phyloP scores from a whole-genome alignment of 2,113 vertebrate species.

The Amazona guildingii region DNA sequence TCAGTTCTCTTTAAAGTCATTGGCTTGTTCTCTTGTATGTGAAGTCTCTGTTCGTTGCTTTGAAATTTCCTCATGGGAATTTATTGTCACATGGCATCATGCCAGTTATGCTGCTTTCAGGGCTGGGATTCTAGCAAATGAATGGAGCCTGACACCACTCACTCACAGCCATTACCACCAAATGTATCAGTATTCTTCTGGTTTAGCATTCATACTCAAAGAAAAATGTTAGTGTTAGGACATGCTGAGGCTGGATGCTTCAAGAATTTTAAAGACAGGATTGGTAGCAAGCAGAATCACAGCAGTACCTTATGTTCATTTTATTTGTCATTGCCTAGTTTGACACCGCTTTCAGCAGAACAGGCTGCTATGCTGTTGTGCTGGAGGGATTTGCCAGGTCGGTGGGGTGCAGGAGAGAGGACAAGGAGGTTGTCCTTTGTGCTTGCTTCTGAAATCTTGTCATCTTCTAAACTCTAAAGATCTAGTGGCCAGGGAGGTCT shows the following conservation, averaged over 20 bases:
- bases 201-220: not conserved
- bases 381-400: not conserved
- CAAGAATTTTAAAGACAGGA: not conserved
- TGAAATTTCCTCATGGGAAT: not conserved
- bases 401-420: not conserved
- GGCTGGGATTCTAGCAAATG: not conserved
- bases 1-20: not conserved
- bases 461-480: not conserved
- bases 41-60: not conserved
- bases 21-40: not conserved
- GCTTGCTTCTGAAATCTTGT: not conserved
- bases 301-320: not conserved
- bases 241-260: not conserved
- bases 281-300: not conserved
- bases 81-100: not conserved
- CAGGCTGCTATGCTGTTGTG: not conserved
- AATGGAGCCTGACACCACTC: not conserved
- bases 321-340: not conserved
- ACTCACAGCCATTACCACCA: not conserved
- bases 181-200: not conserved
- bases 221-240: not conserved
- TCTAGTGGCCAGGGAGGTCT: not conserved
- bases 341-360: not conserved
- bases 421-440: not conserved
- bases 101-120: not conserved